Evolutionary conservation across 2,797 vertebrate species (phyloP).

Genomic region (Acipenser transmontanus): DNA sequence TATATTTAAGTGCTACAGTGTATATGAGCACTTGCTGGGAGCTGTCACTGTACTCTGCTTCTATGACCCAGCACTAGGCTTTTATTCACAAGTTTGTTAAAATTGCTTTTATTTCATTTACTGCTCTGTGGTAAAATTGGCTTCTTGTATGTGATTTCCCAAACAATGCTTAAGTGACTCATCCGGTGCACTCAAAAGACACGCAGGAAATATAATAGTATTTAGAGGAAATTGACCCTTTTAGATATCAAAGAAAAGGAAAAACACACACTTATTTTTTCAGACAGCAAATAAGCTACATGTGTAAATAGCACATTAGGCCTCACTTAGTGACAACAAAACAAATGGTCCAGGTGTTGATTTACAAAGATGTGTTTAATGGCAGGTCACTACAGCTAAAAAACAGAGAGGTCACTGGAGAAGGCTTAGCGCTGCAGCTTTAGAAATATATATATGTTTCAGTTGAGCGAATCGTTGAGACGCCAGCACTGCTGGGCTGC

Average conservation of each 20-base stretch:
- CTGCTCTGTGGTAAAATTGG: no score
- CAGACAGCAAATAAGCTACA: not conserved
- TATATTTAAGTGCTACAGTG: no score
- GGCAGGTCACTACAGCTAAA: not conserved
- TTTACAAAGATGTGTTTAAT: not conserved
- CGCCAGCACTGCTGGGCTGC: not conserved
- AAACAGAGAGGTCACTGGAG: not conserved
- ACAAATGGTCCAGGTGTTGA: conserved; percentile 1
- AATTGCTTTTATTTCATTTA: no score
- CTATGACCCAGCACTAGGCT: no score
- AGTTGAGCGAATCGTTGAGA: not conserved
- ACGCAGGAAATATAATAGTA: not conserved
- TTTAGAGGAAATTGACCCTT: not conserved
- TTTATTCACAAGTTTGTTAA: no score
- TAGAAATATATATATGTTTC: no score
- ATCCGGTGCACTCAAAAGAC: not conserved
- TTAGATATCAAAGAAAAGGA: not conserved
- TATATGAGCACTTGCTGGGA: no score
- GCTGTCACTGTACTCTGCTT: no score
- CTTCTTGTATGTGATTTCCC: not conserved
- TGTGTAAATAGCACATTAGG: not conserved
- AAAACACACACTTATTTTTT: not conserved
- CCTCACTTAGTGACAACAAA: conserved; percentile 4
- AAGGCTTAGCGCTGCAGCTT: not conserved
- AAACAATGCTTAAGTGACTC: not conserved